These are phyloP conservation scores for Karalla daura DNA, from an alignment of 2,797 vertebrate species.

Conservation along the genomic window DNA sequence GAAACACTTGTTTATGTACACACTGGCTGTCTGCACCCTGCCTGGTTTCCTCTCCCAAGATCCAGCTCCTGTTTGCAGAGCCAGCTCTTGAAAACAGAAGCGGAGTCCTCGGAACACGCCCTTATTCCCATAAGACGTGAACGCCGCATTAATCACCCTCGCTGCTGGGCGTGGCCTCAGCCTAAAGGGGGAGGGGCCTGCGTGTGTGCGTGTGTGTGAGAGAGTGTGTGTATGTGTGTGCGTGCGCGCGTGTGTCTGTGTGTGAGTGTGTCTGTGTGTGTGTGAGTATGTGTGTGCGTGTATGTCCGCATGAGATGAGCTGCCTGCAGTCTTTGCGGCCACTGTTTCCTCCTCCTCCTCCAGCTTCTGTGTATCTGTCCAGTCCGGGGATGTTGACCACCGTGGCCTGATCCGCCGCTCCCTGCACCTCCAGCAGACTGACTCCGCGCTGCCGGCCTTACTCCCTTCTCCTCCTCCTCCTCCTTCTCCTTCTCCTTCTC, in stretches of 20 bases:
- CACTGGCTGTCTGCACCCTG: neutral
- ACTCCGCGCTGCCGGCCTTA: slow-evolving; percentile 19
- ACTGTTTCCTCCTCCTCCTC: slow-evolving; percentile 59
- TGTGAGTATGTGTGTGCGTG: slow-evolving; percentile 9
- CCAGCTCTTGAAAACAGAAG: slow-evolving; percentile 6
- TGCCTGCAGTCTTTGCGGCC: slow-evolving; percentile 65
- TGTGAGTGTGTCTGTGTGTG: neutral
- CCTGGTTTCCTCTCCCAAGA: no score
- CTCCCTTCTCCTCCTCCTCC: no score
- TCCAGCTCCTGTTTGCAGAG: no score
- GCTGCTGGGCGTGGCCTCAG: slow-evolving; percentile 59
- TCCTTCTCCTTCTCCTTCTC: no score
- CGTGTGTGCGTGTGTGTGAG: slow-evolving; percentile 20
- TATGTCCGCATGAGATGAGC: slow-evolving; percentile 73
- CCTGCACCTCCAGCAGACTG: slow-evolving; percentile 37
- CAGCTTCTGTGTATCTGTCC: slow-evolving; percentile 51
- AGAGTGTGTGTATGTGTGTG: neutral
- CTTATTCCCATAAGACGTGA: slow-evolving; percentile 57
- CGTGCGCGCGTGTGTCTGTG: slow-evolving; percentile 9
- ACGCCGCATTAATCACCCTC: slow-evolving; percentile 69
- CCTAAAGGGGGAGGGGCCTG: slow-evolving; percentile 62
- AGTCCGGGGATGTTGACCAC: slow-evolving; percentile 70
- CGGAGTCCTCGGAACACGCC: slow-evolving; percentile 51
- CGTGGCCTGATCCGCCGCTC: slow-evolving; percentile 63
- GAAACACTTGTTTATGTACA: no score